Base-by-base conservation (phyloP, 37 sponge, comb jelly and placozoan genomes). In the Agelas oroides region DNA sequence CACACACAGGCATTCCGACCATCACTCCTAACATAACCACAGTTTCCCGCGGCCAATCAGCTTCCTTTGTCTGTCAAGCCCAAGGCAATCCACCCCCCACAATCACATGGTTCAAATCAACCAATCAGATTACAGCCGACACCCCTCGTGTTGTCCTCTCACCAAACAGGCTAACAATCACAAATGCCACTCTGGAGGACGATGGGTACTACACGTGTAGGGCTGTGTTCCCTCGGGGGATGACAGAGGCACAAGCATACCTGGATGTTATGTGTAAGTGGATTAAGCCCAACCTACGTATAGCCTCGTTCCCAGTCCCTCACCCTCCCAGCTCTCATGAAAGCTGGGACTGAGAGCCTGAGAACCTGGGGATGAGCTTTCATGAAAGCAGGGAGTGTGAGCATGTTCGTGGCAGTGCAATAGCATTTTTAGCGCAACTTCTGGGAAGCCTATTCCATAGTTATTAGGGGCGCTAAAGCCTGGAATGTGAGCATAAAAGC, bases 161-260 rank as follows among this genome's bases (percentile, higher is more conserved):
- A 15, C 53, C 40, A 23, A 23, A 27, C 25, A 60, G 60, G 28
- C 68, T 88, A 31, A 88, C 83, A 21, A 76, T 88, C 20, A 34
- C 32, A 17, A 27, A 27, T 23, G 38, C 61, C 18, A 25, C 2
- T 32, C 25, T 81, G 68, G 59, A 61, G 0, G 90, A 89, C 41
- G 71, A 80, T 37, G 91, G 82, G 5, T 65, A 77, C 30, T 90
- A 90, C 68, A 76, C 53, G 24, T 90, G 91, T 27, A 60, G 34
- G 5, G 86, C 85, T 23, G 19, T 30, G 39, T 84, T 76, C 53
- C 55, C 77, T 16, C n/a, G 71, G 19, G 88, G 82, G 1, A 57
- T 73, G 0, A 61, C 59, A 33, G 20, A 72, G 34, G 75, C 61
- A 20, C 31, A 31, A 24, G 83, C 69, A 18, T 30, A 41, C 24